A percentile compares a stretch with the other conserved stretches of the same genome.
phyloP scores from a whole-genome alignment of 2,113 vertebrate species.

The Cynoglossus semilaevis region DNA sequence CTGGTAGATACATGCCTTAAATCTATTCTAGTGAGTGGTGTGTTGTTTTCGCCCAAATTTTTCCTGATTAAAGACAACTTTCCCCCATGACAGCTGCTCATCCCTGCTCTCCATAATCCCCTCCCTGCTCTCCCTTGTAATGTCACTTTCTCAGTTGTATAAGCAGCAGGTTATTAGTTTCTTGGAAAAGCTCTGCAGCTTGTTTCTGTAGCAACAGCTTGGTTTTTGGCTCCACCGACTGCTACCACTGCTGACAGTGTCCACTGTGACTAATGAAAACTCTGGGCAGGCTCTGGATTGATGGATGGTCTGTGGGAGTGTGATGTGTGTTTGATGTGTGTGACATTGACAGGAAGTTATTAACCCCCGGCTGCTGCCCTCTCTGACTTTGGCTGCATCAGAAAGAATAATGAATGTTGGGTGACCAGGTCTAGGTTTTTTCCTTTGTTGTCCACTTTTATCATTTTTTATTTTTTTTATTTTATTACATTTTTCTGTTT shows the following conservation, averaged over 20 bases:
- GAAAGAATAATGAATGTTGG: no score
- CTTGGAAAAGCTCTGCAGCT: conserved; percentile 28
- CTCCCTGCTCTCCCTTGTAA: background rate
- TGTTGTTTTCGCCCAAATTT: no score
- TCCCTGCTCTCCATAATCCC: background rate
- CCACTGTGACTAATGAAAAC: conserved; percentile 37
- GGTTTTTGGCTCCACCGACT: conserved; percentile 1
- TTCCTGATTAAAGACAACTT: no score
- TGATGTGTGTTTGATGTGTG: conserved; percentile 3
- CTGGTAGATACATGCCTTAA: no score
- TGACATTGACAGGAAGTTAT: conserved; percentile 33
- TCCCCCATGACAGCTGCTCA: background rate
- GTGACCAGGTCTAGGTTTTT: no score
- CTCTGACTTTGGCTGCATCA: conserved; percentile 6
- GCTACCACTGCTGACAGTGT: conserved; percentile 1
- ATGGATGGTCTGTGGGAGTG: conserved; percentile 13
- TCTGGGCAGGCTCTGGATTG: conserved; percentile 1
- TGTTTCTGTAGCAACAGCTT: conserved; percentile 46
- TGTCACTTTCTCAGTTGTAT: conserved; percentile 10
- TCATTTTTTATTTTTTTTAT: no score
- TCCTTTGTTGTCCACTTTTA: no score
- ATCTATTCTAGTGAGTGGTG: no score
- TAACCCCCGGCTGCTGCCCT: conserved; percentile 15
- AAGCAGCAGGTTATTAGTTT: conserved; percentile 28
- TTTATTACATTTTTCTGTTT: no score